A percentile compares a stretch with the other conserved stretches of the same genome.
phyloP scores from a whole-genome alignment of 2,113 vertebrate species.

The Hippolais icterina region DNA sequence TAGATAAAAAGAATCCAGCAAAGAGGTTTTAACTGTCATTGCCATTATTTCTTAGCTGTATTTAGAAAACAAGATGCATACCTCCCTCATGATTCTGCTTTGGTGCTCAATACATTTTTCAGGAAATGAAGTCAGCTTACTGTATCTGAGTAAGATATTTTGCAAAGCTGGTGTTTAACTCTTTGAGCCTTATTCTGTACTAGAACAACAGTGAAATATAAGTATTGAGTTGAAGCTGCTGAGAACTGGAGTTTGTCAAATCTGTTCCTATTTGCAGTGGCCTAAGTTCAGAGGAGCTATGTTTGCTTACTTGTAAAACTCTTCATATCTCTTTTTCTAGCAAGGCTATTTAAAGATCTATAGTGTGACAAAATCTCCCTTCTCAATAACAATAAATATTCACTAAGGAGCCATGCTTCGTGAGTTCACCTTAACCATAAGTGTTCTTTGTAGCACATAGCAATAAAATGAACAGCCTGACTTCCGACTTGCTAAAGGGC shows the following conservation, averaged over 20 bases:
- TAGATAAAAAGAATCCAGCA: not conserved
- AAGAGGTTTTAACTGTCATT: not conserved
- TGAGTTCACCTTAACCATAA: not conserved
- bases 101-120: not conserved
- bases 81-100: not conserved
- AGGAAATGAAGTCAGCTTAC: not conserved
- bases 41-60: not conserved
- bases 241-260: not conserved
- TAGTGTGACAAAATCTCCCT: not conserved
- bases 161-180: not conserved
- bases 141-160: not conserved
- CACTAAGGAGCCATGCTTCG: not conserved
- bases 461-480: constrained; percentile 33
- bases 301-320: not conserved
- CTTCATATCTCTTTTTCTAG: not conserved
- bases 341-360: not conserved
- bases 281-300: not conserved
- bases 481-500: constrained; percentile 28
- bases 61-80: not conserved
- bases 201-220: not conserved
- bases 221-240: not conserved
- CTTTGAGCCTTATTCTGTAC: not conserved
- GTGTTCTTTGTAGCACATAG: not conserved
- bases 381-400: not conserved
- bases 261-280: not conserved